Percentiles rank a stretch among this genome's conserved stretches.
Evolutionary conservation across 1,140 invertebrate species (phyloP).

Genomic region (Trichonephila clavata): DNA sequence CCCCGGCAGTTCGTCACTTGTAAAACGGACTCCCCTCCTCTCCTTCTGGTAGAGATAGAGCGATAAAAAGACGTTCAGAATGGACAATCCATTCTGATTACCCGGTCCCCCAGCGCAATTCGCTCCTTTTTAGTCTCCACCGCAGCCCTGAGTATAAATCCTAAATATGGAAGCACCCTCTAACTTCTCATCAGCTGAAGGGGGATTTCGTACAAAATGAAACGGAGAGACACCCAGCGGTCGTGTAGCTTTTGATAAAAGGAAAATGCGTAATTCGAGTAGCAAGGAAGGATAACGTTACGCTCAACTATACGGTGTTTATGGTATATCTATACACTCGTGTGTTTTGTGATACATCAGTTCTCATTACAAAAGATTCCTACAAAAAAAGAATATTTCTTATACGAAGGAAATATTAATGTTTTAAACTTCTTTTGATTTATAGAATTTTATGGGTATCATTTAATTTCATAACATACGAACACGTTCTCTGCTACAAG

Average conservation of each 20-base stretch:
- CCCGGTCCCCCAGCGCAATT: conserved; percentile 44
- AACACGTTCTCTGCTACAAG: too few relatives aligned
- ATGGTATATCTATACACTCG: not conserved
- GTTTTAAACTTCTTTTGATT: too few relatives aligned
- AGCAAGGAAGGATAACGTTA: not conserved
- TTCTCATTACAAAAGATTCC: too few relatives aligned
- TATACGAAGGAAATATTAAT: too few relatives aligned
- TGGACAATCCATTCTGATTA: conserved; percentile 76
- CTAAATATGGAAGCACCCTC: conserved; percentile 71
- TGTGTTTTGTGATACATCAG: not conserved
- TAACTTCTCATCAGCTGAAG: conserved; percentile 67
- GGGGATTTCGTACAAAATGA: conserved; percentile 72
- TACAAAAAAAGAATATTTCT: too few relatives aligned
- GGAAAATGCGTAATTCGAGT: not conserved
- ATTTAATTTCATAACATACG: too few relatives aligned
- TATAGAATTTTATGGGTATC: too few relatives aligned
- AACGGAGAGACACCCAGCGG: conserved; percentile 42
- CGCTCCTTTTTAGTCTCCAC: conserved; percentile 58
- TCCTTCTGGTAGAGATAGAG: conserved; percentile 17
- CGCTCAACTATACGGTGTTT: not conserved
- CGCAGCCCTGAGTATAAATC: conserved; percentile 60
- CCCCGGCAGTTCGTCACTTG: conserved; percentile 76
- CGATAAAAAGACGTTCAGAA: conserved; percentile 74
- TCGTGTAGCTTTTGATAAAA: not conserved
- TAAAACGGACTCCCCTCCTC: conserved; percentile 61